A percentile compares a stretch with the other conserved stretches of the same genome.
phyloP scores from a whole-genome alignment of 2,888 invertebrate species.

The Diplolepis rosae region DNA sequence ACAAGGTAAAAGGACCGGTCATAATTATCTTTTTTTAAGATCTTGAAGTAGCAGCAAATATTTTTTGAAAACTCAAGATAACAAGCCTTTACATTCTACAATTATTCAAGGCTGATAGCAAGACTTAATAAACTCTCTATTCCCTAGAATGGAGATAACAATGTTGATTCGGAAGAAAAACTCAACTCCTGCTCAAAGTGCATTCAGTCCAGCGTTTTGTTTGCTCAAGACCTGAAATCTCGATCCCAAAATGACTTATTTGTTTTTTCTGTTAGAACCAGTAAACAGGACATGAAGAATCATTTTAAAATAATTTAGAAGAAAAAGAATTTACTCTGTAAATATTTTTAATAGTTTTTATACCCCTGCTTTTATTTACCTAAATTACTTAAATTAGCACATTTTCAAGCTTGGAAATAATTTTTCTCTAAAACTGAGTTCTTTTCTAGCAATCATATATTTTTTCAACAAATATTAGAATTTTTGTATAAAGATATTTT shows the following conservation, averaged over 20 bases:
- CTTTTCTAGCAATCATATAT: too few relatives aligned
- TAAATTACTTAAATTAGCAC: not conserved
- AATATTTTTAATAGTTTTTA: not conserved
- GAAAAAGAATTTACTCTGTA: not conserved
- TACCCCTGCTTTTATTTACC: not conserved
- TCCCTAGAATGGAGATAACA: slow-evolving; percentile 4
- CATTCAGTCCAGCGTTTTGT: not conserved
- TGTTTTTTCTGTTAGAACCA: not conserved
- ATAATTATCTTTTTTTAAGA: not conserved
- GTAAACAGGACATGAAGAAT: not conserved
- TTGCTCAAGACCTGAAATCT: not conserved
- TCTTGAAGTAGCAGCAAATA: slow-evolving; percentile 2
- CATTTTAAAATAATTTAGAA: not conserved
- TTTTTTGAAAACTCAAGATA: slow-evolving; percentile 18
- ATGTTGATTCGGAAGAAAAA: not conserved
- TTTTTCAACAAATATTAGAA: too few relatives aligned
- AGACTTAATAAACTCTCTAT: slow-evolving; percentile 7
- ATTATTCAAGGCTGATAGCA: not conserved
- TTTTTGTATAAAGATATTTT: not conserved
- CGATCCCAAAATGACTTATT: not conserved
- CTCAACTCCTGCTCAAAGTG: not conserved
- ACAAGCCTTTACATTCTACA: not conserved
- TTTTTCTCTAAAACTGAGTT: too few relatives aligned
- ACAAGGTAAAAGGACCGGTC: slow-evolving; percentile 17
- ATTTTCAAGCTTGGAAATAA: too few relatives aligned